phyloP scores from a whole-genome alignment of 1,140 invertebrate species.

The Lordiphosa mommai region DNA sequence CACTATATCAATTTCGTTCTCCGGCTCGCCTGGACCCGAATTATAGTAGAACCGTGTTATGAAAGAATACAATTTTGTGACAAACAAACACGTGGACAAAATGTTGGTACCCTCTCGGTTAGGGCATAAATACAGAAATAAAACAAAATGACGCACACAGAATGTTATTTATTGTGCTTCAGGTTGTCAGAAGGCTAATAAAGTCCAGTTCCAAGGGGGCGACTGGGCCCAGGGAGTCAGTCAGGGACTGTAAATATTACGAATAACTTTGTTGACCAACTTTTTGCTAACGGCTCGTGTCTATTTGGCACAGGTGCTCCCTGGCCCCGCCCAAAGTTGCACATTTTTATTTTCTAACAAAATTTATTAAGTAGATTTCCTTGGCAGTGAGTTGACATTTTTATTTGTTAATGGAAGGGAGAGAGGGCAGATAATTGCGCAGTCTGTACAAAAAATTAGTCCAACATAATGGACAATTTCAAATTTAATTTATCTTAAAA shows the following conservation, averaged over 20 bases:
- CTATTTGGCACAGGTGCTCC: constrained; percentile 60
- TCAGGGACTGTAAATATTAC: constrained; percentile 27
- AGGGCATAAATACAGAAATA: not conserved
- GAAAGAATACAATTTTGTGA: too few species aligned
- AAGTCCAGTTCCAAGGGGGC: constrained; percentile 27
- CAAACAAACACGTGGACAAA: too few species aligned
- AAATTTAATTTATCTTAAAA: constrained; percentile 63
- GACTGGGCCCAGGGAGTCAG: not conserved
- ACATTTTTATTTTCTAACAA: constrained; percentile 9
- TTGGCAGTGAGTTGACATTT: constrained; percentile 24
- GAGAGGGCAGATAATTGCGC: constrained; percentile 46
- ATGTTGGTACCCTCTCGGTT: not conserved
- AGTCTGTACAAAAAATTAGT: constrained; percentile 39
- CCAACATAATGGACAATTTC: constrained; percentile 56
- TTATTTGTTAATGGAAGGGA: constrained; percentile 16
- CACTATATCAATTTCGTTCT: too few species aligned
- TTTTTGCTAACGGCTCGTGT: constrained; percentile 17
- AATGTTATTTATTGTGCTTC: constrained; percentile 68
- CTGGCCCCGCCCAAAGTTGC: not conserved
- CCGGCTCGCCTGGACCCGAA: too few species aligned
- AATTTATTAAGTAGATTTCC: constrained; percentile 67
- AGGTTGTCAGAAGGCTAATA: constrained; percentile 71
- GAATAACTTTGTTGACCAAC: constrained; percentile 69
- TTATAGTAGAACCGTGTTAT: too few species aligned
- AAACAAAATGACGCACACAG: constrained; percentile 43